phyloP scores from a whole-genome alignment of 1,140 invertebrate species.

The Drosophila busckii region DNA sequence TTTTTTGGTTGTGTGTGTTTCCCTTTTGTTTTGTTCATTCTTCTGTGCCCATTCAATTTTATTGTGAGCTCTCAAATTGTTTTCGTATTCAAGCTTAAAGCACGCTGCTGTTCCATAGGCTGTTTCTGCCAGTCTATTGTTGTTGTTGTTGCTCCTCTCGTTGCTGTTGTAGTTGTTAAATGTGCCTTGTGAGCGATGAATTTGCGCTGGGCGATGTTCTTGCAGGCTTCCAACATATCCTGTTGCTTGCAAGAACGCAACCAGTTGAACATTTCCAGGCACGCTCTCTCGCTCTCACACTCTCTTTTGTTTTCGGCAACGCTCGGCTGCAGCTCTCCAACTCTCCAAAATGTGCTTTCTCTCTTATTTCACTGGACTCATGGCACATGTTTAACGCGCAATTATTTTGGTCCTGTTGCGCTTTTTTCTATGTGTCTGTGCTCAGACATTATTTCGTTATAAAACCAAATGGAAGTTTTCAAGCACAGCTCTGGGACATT shows the following conservation, averaged over 20 bases:
- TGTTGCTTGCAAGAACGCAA: constrained; percentile 73
- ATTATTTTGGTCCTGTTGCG: constrained; percentile 76
- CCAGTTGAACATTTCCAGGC: constrained; percentile 72
- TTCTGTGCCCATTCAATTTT: constrained; percentile 64
- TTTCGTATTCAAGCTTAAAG: constrained; percentile 76
- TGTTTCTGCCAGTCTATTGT: constrained; percentile 5
- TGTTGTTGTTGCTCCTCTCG: constrained; percentile 1
- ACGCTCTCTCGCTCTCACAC: constrained; percentile 34
- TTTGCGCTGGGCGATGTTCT: constrained; percentile 52
- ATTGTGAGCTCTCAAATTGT: constrained; percentile 74
- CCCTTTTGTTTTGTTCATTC: constrained; percentile 30
- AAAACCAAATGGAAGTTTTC: constrained; percentile 25
- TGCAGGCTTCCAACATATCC: constrained; percentile 66
- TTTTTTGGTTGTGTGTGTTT: constrained; percentile 10
- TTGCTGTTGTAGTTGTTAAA: constrained; percentile 20
- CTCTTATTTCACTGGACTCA: not conserved
- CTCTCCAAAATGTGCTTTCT: constrained; percentile 1
- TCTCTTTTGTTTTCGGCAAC: constrained; percentile 43
- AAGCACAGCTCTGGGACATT: constrained; percentile 8
- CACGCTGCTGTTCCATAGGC: constrained; percentile 56
- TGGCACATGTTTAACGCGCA: constrained; percentile 76
- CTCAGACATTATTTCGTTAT: not conserved
- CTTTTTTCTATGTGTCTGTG: constrained; percentile 43
- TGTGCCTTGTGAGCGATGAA: constrained; percentile 46
- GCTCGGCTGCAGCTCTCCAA: constrained; percentile 38